Evolutionary conservation across 2,888 invertebrate genomes (phyloP), one percentile per base, ranked within the genome.

Genomic region (Prostheceraeus crozeri): DNA sequence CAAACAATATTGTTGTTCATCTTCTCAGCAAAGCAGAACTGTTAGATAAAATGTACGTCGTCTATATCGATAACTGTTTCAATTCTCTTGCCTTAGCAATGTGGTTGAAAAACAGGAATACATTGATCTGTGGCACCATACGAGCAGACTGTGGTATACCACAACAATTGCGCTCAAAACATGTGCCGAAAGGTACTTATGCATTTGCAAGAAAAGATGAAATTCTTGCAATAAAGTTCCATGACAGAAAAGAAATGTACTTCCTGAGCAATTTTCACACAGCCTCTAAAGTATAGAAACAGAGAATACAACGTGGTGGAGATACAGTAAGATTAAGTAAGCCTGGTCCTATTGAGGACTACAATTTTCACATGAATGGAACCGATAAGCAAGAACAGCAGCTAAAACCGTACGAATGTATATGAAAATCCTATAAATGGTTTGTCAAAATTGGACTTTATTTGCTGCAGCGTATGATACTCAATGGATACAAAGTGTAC

Each of bases 371-470:
- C 23, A 48, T 48, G 48, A 48, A 48, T 48, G 48, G 48, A 30
- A 48, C 48, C 8, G 48, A 48, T 30, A 48, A 28, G 48, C 48
- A 48, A 30, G 48, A 48, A n/a, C 48, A 48, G 28, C 48, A 28
- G 23, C 19, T 48, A 11, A 48, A 48, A 21, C 48, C 48, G 23
- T 48, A 48, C 48, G 28, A 48, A n/a, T 48, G 48, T 19, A 30
- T 30, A 19, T 30, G 14, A 48, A 48, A 48, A 30, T 48, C 48
- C n/a, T 48, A 48, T 19, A 48, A 21, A 48, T 48, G 48, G 48
- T 48, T 48, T 30, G 11, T 11, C 23, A 48, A 48, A 30, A 48
- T 30, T 25, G 48, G 48, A 8, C 23, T 48, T 19, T 30, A 48
- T 30, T 48, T 48, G 27, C 19, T 48, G 48, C 48, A 48, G 28